phyloP scores from a whole-genome alignment of 92 coral and sea anemone genomes.

The Isaurus tuberculatus region DNA sequence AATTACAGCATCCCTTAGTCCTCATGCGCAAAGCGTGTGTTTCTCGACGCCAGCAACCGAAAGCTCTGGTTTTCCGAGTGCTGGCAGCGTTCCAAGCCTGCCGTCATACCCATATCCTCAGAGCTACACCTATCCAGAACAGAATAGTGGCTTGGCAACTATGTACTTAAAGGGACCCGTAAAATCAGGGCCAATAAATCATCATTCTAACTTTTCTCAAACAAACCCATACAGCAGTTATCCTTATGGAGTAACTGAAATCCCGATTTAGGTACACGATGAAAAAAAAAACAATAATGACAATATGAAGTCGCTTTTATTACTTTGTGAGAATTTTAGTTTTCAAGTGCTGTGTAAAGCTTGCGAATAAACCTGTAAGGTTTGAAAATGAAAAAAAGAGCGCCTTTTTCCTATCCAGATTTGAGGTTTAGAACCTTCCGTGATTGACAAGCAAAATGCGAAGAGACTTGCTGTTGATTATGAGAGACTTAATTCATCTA shows the following conservation, averaged over 20 bases:
- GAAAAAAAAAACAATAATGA: constrained; percentile 26
- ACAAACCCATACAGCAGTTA: constrained; percentile 79
- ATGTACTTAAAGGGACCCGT: constrained; percentile 74
- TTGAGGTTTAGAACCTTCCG: constrained; percentile 56
- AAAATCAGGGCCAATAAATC: constrained; percentile 76
- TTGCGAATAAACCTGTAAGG: constrained; percentile 37
- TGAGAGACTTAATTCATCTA: constrained; percentile 40
- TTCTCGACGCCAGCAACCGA: constrained; percentile 82
- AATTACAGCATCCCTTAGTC: constrained; percentile 80
- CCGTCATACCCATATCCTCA: constrained; percentile 80
- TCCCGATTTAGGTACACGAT: constrained; percentile 70
- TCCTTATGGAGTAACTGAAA: constrained; percentile 88
- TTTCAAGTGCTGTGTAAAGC: constrained; percentile 18
- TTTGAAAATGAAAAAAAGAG: constrained; percentile 21
- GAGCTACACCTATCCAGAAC: constrained; percentile 81
- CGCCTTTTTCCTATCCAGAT: constrained; percentile 28
- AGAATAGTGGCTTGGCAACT: constrained; percentile 63
- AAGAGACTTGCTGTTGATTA: constrained; percentile 38
- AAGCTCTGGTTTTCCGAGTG: constrained; percentile 69
- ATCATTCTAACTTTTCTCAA: constrained; percentile 89
- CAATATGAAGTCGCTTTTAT: constrained; percentile 27
- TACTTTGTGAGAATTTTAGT: constrained; percentile 16
- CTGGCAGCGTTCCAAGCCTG: constrained; percentile 70
- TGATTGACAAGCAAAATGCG: constrained; percentile 27
- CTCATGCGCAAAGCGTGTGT: constrained; percentile 53